phyloP scores from a whole-genome alignment of 2,113 vertebrate species.

The Tapirus terrestris region DNA sequence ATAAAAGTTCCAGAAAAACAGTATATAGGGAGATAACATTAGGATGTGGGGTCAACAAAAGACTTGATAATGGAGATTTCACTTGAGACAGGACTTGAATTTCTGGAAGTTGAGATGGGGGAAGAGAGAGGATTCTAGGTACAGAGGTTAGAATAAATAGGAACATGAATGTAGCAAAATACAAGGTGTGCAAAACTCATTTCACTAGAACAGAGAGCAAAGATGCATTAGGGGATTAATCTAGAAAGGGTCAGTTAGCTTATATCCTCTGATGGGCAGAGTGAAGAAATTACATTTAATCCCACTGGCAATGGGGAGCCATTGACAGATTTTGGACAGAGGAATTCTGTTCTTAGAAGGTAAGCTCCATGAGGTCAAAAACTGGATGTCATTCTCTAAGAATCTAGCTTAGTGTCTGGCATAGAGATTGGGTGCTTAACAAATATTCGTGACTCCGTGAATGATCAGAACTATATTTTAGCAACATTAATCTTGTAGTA shows the following conservation, averaged over 20 bases:
- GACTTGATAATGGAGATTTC: conserved; percentile 7
- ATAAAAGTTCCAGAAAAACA: neutral
- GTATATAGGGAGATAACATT: neutral
- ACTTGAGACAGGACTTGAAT: neutral
- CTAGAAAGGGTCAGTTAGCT: neutral
- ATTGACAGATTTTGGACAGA: neutral
- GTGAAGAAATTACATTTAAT: neutral
- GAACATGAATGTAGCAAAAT: neutral
- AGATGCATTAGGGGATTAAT: neutral
- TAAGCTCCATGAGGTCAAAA: neutral
- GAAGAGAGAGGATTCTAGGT: neutral
- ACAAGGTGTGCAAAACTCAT: neutral
- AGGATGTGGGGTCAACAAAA: neutral
- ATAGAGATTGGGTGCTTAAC: neutral
- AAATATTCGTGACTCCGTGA: neutral
- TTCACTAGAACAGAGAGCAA: conserved; percentile 11
- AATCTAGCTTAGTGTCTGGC: neutral
- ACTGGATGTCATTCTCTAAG: neutral
- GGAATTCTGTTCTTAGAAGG: conserved; percentile 2
- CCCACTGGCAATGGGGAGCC: neutral
- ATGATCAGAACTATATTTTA: conserved; percentile 22
- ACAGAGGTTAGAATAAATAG: neutral
- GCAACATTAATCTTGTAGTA: neutral
- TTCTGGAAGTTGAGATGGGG: neutral
- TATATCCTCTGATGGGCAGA: neutral